phyloP scores from a whole-genome alignment of 1,140 invertebrate species.

The Diachasmimorpha longicaudata region DNA sequence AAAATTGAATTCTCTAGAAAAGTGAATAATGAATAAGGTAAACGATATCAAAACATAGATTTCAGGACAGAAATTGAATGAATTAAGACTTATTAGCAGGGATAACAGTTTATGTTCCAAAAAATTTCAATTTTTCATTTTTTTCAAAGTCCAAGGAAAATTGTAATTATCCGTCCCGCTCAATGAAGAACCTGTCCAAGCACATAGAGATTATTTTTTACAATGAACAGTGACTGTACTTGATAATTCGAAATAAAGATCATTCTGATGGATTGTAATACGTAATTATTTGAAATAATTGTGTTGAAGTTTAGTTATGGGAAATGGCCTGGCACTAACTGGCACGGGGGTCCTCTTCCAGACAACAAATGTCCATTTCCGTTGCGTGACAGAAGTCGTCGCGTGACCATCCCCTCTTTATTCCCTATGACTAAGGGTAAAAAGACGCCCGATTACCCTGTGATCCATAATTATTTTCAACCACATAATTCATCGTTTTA shows the following conservation, averaged over 20 bases:
- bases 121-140: neutral
- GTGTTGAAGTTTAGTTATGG: neutral
- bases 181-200: neutral
- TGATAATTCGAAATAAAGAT: neutral
- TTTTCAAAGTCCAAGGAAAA: neutral
- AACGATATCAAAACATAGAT: neutral
- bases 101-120: neutral
- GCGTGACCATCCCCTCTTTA: neutral
- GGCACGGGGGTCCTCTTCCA: neutral
- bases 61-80: neutral
- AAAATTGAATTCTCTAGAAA: neutral
- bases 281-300: neutral
- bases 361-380: neutral
- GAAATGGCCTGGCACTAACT: neutral
- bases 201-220: neutral
- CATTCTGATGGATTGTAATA: neutral
- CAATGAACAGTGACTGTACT: neutral
- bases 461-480: neutral
- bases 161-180: neutral
- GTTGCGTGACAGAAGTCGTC: conserved; percentile 20
- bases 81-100: neutral
- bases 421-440: neutral
- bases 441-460: neutral
- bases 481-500: neutral
- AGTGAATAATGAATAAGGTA: neutral